phyloP scores from a whole-genome alignment of 2,888 invertebrate species.

The Blastobasis lacticolella region DNA sequence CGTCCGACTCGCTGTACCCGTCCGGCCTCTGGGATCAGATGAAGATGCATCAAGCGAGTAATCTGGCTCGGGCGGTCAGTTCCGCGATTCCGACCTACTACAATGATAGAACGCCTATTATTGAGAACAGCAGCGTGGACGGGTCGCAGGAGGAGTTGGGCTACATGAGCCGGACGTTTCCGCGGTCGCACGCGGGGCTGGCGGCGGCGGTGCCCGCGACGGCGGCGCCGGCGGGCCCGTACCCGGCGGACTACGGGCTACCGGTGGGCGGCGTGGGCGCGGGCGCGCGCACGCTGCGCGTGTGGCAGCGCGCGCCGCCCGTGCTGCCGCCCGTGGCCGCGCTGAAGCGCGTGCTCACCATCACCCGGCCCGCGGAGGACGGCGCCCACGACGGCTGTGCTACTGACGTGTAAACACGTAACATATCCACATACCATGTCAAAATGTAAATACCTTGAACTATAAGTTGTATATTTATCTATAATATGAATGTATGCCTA shows the following conservation, averaged over 20 bases:
- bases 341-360: conserved; percentile 87
- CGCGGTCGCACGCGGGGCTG: conserved; percentile 61
- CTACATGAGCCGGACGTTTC: conserved; percentile 76
- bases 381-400: conserved; percentile 95
- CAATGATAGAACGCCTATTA: conserved; percentile 84
- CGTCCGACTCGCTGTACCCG: conserved; percentile 84
- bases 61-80: conserved; percentile 74
- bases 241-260: conserved; percentile 86
- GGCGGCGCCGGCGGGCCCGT: conserved; percentile 50
- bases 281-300: conserved; percentile 84
- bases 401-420: conserved; percentile 83
- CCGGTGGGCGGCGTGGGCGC: conserved; percentile 61
- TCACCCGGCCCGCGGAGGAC: conserved; percentile 90
- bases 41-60: conserved; percentile 64
- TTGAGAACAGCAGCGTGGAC: conserved; percentile 75
- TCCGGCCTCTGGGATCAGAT: conserved; percentile 85
- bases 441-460: conserved; percentile 46
- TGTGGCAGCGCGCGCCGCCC: conserved; percentile 91
- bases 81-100: conserved; percentile 76
- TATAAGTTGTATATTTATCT: conserved; percentile 36
- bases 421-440: conserved; percentile 41
- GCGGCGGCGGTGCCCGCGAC: conserved; percentile 71
- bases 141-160: conserved; percentile 76
- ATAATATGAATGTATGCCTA: conserved; percentile 45
- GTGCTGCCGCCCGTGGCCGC: conserved; percentile 90